A percentile compares a stretch with the other conserved stretches of the same genome.
Conservation (phyloP, 2,113 vertebrate genomes). For the Phocoena sinus region DNA sequence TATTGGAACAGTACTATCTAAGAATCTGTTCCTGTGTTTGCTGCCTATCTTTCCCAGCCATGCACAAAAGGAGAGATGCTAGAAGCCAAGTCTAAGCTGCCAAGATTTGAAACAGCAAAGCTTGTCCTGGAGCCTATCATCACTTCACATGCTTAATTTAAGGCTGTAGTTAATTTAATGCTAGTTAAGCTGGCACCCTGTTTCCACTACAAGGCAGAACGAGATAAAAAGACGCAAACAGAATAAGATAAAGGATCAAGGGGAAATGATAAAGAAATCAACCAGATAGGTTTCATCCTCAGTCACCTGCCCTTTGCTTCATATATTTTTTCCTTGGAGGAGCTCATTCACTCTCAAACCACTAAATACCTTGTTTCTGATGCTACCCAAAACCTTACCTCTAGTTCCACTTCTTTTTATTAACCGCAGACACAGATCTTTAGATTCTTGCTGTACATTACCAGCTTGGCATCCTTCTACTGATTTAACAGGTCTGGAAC, state of each 20-base stretch:
- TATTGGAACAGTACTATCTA: neutral
- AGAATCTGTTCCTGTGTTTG: constrained; percentile 6
- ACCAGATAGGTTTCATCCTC: neutral
- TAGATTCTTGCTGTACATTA: neutral
- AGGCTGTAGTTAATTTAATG: constrained; percentile 53
- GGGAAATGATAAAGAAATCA: neutral
- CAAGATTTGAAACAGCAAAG: constrained; percentile 22
- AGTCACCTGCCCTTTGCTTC: neutral
- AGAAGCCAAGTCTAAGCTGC: constrained; percentile 38
- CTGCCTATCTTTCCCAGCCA: constrained; percentile 32
- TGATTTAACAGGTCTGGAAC: neutral
- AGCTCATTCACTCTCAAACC: neutral
- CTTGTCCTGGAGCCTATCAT: neutral
- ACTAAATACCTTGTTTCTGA: neutral
- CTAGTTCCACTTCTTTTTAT: neutral
- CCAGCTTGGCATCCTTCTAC: neutral
- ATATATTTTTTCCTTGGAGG: neutral
- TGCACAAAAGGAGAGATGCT: constrained; percentile 33
- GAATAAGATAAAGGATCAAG: neutral
- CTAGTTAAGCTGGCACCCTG: constrained; percentile 54
- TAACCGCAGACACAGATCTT: neutral
- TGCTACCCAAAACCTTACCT: neutral
- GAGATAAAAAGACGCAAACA: neutral
- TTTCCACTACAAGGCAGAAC: neutral
- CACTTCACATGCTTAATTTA: neutral